phyloP scores from a whole-genome alignment of 2,888 invertebrate genomes.

The Chaetoderma sp. region DNA sequence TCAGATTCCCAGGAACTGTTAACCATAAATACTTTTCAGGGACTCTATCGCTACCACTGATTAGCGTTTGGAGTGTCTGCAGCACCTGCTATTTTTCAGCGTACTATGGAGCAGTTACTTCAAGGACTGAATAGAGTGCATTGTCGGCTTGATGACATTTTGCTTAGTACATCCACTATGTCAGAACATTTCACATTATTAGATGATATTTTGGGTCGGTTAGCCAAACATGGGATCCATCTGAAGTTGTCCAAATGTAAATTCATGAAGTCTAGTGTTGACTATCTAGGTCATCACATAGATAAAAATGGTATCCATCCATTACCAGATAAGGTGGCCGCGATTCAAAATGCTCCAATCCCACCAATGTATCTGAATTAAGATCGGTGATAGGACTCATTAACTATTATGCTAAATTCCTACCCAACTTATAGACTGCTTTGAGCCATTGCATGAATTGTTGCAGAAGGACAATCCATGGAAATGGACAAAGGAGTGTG shows the following conservation, averaged over 20 bases:
- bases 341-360: constrained; percentile 19
- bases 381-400: constrained; percentile 11
- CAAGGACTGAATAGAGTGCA: neutral
- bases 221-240: neutral
- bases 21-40: constrained; percentile 2
- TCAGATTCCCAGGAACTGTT: constrained; percentile 26
- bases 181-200: neutral
- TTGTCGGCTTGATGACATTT: neutral
- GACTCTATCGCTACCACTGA: constrained; percentile 1
- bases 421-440: constrained; percentile 10
- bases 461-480: constrained; percentile 22
- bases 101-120: constrained; percentile 2
- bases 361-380: constrained; percentile 10
- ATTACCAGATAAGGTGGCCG: constrained; percentile 21
- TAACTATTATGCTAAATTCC: constrained; percentile 15
- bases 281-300: constrained; percentile 31
- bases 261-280: constrained; percentile 13
- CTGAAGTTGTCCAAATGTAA: constrained; percentile 17
- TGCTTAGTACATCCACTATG: neutral
- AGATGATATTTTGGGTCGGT: neutral
- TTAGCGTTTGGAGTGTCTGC: constrained; percentile 13
- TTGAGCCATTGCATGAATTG: constrained; percentile 16
- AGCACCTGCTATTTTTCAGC: neutral
- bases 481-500: constrained; percentile 25
- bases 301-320: constrained; percentile 30